Evolutionary conservation across 1,140 invertebrate species (phyloP).

Genomic region (Drosophila nasuta): DNA sequence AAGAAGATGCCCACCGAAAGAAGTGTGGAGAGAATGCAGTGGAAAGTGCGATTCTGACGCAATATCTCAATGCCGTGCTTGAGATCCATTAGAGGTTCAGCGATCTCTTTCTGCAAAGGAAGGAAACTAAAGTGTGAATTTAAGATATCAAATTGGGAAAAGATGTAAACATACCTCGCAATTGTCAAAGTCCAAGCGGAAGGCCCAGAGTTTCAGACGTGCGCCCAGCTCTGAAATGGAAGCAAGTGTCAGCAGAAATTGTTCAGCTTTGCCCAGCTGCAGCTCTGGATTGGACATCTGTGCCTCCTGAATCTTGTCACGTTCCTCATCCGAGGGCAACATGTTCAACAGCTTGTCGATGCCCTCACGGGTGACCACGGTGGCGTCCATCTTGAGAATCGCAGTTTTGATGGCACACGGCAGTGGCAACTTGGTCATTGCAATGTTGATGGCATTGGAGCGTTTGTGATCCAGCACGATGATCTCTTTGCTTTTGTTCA

Average conservation of each 20-base stretch:
- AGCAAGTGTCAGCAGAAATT: conserved; percentile 97
- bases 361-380: conserved; percentile 98
- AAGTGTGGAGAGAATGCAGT: conserved; percentile 96
- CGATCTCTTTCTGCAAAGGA: conserved; percentile 93
- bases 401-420: conserved; percentile 98
- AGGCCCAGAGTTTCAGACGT: conserved; percentile 98
- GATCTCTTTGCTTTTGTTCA: conserved; percentile 97
- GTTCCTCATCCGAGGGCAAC: conserved; percentile 99
- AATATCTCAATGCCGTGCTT: conserved; percentile 97
- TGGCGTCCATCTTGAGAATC: conserved; percentile 99
- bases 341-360: conserved; percentile 99
- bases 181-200: conserved; percentile 99
- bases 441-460: conserved; percentile 99
- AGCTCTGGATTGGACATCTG: conserved; percentile 95
- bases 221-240: conserved; percentile 98
- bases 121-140: not conserved
- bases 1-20: conserved; percentile 98
- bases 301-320: conserved; percentile 97
- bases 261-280: conserved; percentile 98
- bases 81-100: conserved; percentile 98
- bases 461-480: conserved; percentile 98
- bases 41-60: conserved; percentile 96
- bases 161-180: conserved; percentile 90
- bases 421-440: conserved; percentile 99
- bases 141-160: not conserved